Evolutionary conservation across 2,113 vertebrate species (phyloP).

Genomic region (Nycticebus coucang): DNA sequence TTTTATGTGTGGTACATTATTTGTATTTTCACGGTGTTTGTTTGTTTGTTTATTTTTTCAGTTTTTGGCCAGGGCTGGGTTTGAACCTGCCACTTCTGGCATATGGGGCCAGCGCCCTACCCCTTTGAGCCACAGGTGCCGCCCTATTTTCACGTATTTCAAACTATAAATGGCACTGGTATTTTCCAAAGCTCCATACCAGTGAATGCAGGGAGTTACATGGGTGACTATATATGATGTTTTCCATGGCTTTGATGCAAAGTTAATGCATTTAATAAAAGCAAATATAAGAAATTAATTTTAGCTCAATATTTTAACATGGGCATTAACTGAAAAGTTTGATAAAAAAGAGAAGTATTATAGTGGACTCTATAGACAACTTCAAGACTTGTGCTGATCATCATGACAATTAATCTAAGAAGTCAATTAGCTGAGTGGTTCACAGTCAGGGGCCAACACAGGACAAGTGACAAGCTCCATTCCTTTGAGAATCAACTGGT

Average conservation of each 20-base stretch:
- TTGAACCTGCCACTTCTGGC: too few species aligned
- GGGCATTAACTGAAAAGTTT: neutral
- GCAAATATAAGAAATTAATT: neutral
- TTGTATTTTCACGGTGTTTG: neutral
- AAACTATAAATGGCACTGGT: neutral
- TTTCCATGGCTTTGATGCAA: slow-evolving; percentile 28
- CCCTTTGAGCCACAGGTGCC: too few species aligned
- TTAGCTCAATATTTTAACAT: neutral
- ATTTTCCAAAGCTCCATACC: neutral
- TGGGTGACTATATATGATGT: neutral
- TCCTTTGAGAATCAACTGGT: neutral
- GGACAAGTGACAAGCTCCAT: neutral
- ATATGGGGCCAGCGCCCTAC: too few species aligned
- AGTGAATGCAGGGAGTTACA: neutral
- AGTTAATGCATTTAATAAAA: slow-evolving; percentile 6
- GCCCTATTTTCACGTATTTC: neutral
- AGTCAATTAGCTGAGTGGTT: neutral
- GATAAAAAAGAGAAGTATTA: neutral
- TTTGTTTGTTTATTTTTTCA: too few species aligned
- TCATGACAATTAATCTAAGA: neutral
- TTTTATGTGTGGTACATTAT: neutral
- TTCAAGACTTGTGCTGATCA: neutral
- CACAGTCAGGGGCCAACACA: neutral
- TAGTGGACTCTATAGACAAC: neutral
- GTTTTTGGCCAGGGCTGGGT: too few species aligned